Evolutionary conservation across 2,888 invertebrate genomes (phyloP).

Genomic region (Dasypogon diadema): DNA sequence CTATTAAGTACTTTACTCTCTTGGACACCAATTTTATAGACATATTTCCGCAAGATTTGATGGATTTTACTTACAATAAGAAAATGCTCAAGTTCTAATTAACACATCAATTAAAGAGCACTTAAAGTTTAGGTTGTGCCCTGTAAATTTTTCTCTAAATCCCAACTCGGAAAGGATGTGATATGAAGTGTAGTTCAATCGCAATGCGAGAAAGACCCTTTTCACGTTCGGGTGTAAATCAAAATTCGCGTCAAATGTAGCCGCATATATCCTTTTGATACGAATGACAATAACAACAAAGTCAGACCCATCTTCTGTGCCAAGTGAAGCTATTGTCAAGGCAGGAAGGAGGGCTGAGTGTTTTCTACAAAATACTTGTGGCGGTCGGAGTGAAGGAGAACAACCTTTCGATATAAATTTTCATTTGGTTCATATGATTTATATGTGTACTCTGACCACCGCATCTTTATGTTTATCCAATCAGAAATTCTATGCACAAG

Average conservation of each 20-base stretch:
- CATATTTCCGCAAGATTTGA: no score
- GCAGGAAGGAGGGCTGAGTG: conserved; percentile 4
- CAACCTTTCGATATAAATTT: conserved; percentile 51
- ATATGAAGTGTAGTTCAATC: conserved; percentile 13
- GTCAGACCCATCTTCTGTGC: conserved; percentile 25
- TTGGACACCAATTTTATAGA: no score
- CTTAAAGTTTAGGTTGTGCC: no score
- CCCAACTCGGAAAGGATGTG: background rate
- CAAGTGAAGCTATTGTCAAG: conserved; percentile 1
- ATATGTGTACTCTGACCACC: conserved; percentile 47
- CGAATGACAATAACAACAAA: conserved; percentile 36
- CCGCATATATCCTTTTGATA: conserved; percentile 42
- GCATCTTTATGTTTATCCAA: conserved; percentile 53
- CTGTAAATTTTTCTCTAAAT: no score
- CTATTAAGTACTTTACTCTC: no score
- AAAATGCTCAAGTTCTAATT: no score
- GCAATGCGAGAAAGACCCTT: conserved; percentile 21
- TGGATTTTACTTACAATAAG: no score
- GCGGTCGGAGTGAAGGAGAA: background rate
- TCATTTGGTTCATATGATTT: conserved; percentile 53
- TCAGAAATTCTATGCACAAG: conserved; percentile 52
- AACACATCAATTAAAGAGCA: no score
- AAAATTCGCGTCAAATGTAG: conserved; percentile 46
- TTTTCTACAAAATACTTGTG: conserved; percentile 13
- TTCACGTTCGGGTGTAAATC: conserved; percentile 38